These are phyloP conservation scores for Leucozona laternaria DNA, from an alignment of 2,888 invertebrate genomes.

Conservation along the genomic window DNA sequence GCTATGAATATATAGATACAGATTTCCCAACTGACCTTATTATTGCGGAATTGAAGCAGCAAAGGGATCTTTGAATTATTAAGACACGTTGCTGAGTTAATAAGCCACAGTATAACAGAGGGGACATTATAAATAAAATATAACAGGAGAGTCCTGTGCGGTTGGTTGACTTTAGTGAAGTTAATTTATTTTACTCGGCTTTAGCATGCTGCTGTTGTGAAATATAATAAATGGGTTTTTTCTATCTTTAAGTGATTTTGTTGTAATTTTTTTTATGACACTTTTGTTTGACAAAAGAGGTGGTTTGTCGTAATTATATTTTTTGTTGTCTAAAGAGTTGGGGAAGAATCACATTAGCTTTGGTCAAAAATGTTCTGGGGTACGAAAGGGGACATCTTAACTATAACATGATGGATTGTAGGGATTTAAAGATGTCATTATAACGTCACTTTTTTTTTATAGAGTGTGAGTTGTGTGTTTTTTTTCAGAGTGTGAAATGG, in stretches of 20 bases:
- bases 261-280: background rate
- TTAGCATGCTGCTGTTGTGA: background rate
- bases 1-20: background rate
- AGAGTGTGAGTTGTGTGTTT: background rate
- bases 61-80: constrained; percentile 59
- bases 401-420: background rate
- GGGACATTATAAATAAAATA: constrained; percentile 6
- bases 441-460: background rate
- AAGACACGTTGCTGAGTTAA: constrained; percentile 58
- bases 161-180: constrained; percentile 4
- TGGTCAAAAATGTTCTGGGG: background rate
- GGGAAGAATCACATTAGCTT: background rate
- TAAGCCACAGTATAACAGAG: constrained; percentile 25
- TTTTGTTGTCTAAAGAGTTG: background rate
- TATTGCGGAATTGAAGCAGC: constrained; percentile 34
- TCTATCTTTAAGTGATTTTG: background rate
- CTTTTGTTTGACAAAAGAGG: background rate
- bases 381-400: background rate
- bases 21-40: constrained; percentile 64
- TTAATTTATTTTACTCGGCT: background rate
- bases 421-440: background rate
- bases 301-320: background rate
- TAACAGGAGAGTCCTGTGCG: background rate
- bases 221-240: background rate
- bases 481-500: too few relatives aligned